Base-by-base conservation (phyloP, 2,113 vertebrate species). In the Glaucomys volans region DNA sequence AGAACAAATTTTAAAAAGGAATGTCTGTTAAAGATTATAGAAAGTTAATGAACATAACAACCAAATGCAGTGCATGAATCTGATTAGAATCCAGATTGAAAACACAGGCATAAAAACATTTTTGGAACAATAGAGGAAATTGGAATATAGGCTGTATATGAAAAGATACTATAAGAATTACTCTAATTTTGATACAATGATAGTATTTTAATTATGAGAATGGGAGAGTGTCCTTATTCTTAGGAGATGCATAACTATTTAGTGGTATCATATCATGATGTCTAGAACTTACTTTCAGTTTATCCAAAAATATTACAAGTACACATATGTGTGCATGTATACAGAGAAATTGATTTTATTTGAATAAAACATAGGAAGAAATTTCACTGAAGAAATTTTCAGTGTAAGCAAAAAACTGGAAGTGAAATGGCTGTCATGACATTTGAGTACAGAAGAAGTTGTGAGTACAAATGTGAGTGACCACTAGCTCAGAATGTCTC, bases 391-490 rank as follows among this genome's bases (percentile, higher is more conserved):
- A 52, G 4, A 87, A 24, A 22, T 71, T 75, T 72, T 82, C 42
- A 81, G 7, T 44, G 17, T 37, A 85, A 84, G n/a, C 87, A 80
- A 95, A 59, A 75, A 47, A 92, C 67, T 93, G 74, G 77, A 95
- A 82, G 35, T 95, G 12, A 94, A 97, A 77, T 64, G 12, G 26
- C 69, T 74, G 67, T 8, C 28, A 64, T 90, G 75, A 37, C 14
- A 71, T 52, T 54, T 71, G 57, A 81, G 28, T 50, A 57, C 18
- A 54, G 30, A 37, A 28, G 52, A 89, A 42, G 32, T 42, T 91
- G 9, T 74, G n/a, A 83, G 26, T 74, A 59, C 28, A 90, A 66
- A 95, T 91, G 82, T 4, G 69, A 26, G 9, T 85, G 14, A 83
- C 35, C 40, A 95, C 40, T 67, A 79, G 22, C 8, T 72, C 79